phyloP scores from a whole-genome alignment of 1,140 invertebrate genomes.

The Cataglyphis hispanica region DNA sequence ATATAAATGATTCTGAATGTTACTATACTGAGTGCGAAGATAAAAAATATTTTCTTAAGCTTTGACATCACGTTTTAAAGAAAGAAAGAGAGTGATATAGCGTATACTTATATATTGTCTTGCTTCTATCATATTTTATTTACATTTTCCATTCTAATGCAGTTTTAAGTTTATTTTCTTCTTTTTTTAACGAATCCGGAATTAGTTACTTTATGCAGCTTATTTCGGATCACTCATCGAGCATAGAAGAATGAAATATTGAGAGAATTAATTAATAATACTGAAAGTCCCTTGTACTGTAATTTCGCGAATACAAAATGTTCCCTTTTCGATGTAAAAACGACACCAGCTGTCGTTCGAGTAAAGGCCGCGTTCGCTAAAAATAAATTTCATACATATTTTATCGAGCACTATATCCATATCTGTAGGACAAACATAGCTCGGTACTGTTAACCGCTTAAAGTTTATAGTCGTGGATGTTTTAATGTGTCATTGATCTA shows the following conservation, averaged over 20 bases:
- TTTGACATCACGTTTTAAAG: background rate
- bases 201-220: background rate
- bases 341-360: background rate
- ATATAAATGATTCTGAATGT: conserved; percentile 9
- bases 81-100: too few relatives aligned
- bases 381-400: conserved; percentile 73
- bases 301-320: conserved; percentile 10
- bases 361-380: conserved; percentile 61
- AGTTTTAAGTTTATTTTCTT: background rate
- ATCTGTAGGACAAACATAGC: conserved; percentile 38
- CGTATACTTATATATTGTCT: background rate
- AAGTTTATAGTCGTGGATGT: conserved; percentile 27
- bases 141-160: background rate
- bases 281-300: background rate
- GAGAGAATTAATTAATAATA: background rate
- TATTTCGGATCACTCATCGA: background rate
- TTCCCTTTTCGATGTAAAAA: conserved; percentile 11
- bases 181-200: background rate
- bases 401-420: conserved; percentile 68
- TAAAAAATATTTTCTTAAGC: background rate
- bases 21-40: background rate
- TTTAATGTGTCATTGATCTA: conserved; percentile 16
- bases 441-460: background rate
- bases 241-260: background rate
- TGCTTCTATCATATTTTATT: background rate